A percentile compares a stretch with the other conserved stretches of the same genome.
These are phyloP conservation scores for Sicus ferrugineus DNA, from an alignment of 2,888 invertebrate genomes.

Conservation along the genomic window DNA sequence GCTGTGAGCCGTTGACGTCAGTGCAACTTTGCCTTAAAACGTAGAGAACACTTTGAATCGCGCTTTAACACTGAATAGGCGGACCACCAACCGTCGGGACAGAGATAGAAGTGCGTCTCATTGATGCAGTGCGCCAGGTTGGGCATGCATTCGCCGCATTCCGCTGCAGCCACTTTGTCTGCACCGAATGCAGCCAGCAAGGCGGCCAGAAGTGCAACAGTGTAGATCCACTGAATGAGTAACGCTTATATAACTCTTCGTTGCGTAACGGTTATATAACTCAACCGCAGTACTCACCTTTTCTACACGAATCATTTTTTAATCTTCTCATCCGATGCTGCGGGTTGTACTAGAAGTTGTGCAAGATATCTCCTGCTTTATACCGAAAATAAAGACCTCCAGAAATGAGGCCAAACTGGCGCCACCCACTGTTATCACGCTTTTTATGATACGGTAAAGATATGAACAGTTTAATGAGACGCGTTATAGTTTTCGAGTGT, in stretches of 20 bases:
- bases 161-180: background rate
- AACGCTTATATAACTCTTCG: background rate
- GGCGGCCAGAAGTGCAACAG: background rate
- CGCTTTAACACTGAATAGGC: background rate
- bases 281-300: background rate
- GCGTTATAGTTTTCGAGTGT: too few species aligned
- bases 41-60: background rate
- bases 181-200: background rate
- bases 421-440: too few species aligned
- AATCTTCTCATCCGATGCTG: background rate
- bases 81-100: background rate
- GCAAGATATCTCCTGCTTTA: too few species aligned
- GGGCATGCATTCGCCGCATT: background rate
- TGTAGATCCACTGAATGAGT: background rate
- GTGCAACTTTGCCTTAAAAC: background rate
- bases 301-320: background rate
- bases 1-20: background rate
- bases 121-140: constrained; percentile 4
- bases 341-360: too few species aligned
- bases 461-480: too few species aligned
- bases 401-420: too few species aligned
- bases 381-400: background rate
- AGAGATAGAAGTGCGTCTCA: background rate
- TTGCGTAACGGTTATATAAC: background rate
- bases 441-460: too few species aligned